These are phyloP conservation scores for Triplophysa bombifrons DNA, from an alignment of 2,797 vertebrate genomes.

Conservation along the genomic window DNA sequence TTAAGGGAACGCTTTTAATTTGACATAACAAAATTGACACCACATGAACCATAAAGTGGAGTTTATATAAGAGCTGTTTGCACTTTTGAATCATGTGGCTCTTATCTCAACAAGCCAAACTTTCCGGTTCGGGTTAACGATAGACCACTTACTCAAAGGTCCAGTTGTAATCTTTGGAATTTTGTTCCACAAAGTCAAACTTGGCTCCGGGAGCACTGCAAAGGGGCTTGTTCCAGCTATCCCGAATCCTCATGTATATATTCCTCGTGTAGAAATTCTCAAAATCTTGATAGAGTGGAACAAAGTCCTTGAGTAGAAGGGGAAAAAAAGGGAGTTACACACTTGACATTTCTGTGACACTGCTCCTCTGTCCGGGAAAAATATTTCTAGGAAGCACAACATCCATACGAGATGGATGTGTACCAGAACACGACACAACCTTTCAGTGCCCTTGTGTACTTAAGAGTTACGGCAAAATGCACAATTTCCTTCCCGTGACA, in stretches of 20 bases:
- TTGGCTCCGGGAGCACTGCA: slow-evolving; percentile 90
- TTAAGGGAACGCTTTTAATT: no score
- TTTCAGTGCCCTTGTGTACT: slow-evolving; percentile 21
- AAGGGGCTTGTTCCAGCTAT: slow-evolving; percentile 92
- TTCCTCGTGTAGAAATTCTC: slow-evolving; percentile 95
- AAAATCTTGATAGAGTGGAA: slow-evolving; percentile 94
- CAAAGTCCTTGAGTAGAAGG: slow-evolving; percentile 82
- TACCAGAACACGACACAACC: slow-evolving; percentile 27
- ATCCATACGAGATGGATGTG: neutral
- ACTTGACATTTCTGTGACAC: neutral
- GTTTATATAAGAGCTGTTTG: neutral
- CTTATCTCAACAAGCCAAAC: slow-evolving; percentile 7
- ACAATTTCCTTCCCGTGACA: slow-evolving; percentile 49
- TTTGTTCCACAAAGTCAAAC: slow-evolving; percentile 87
- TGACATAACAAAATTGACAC: neutral
- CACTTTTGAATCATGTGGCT: neutral
- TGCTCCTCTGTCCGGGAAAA: neutral
- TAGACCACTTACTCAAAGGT: slow-evolving; percentile 86
- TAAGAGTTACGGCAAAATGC: slow-evolving; percentile 37
- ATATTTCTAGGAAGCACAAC: slow-evolving; percentile 21
- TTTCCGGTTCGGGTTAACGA: neutral
- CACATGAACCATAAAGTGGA: neutral
- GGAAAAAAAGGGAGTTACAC: neutral
- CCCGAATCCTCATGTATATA: slow-evolving; percentile 92
- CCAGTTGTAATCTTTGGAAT: slow-evolving; percentile 91